Evolutionary conservation across 2,113 vertebrate species (phyloP).

Genomic region (Corynorhinus townsendii): DNA sequence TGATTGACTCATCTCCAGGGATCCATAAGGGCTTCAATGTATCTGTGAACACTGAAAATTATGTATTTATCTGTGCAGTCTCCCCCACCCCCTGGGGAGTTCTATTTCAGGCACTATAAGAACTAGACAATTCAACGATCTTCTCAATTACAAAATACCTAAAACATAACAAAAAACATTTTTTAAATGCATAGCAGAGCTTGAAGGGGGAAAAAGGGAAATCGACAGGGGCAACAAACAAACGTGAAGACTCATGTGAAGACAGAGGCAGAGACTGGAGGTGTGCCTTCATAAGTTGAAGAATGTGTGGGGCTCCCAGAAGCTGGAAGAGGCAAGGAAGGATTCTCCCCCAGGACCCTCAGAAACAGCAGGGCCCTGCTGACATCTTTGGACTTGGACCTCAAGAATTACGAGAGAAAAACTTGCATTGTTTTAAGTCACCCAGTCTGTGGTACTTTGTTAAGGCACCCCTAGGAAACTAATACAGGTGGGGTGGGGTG

Average conservation of each 20-base stretch:
- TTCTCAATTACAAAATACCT: not conserved
- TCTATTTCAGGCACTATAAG: not conserved
- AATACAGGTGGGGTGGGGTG: not conserved
- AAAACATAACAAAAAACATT: not conserved
- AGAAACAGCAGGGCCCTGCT: not conserved
- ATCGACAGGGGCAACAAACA: not conserved
- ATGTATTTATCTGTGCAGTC: not conserved
- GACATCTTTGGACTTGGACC: not conserved
- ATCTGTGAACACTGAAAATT: not conserved
- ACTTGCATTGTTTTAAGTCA: not conserved
- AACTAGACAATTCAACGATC: not conserved
- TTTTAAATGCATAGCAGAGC: not conserved
- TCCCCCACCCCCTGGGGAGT: not conserved
- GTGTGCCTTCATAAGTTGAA: not conserved
- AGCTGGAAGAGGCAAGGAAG: not conserved
- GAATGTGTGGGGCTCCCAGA: not conserved
- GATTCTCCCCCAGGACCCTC: not conserved
- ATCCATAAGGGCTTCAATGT: not conserved
- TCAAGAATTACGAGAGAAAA: not conserved
- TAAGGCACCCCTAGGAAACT: not conserved
- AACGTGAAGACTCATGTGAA: not conserved
- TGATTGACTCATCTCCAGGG: not conserved
- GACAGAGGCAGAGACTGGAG: not conserved
- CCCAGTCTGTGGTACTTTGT: not conserved
- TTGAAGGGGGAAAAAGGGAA: not conserved